Conservation (phyloP, 2,888 invertebrate species). For the Priocnemis perturbator region DNA sequence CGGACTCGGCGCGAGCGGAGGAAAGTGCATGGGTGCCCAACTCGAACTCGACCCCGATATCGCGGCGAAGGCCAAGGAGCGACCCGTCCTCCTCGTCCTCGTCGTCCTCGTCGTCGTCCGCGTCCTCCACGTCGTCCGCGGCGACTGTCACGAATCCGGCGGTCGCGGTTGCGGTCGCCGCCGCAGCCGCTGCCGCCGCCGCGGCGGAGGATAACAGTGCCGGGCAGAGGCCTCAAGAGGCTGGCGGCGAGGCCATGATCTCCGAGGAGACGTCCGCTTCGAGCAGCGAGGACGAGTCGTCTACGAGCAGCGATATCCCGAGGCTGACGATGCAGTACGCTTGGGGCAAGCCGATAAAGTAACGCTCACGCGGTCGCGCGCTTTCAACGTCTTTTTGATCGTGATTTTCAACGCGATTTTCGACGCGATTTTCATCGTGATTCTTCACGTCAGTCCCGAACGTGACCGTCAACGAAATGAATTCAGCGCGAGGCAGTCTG, state of each 20-base stretch:
- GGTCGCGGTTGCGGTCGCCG: conserved; percentile 71
- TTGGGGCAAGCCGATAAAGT: conserved; percentile 56
- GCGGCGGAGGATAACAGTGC: conserved; percentile 65
- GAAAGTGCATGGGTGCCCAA: conserved; percentile 62
- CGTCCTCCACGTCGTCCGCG: conserved; percentile 37
- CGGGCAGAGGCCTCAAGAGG: conserved; percentile 79
- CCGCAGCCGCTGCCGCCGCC: conserved; percentile 72
- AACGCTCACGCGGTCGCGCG: conserved; percentile 34
- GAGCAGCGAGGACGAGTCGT: conserved; percentile 72
- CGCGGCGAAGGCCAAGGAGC: conserved; percentile 64
- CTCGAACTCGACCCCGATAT: conserved; percentile 66
- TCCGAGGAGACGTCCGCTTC: conserved; percentile 76
- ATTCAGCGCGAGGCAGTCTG: conserved; percentile 7
- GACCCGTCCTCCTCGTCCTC: conserved; percentile 59
- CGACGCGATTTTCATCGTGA: too few relatives aligned
- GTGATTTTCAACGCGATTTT: too few relatives aligned
- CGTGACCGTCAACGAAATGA: not conserved
- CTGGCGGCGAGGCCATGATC: conserved; percentile 83
- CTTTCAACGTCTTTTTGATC: too few relatives aligned
- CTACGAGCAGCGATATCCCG: conserved; percentile 70
- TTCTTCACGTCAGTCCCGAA: too few relatives aligned
- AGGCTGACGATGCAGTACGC: conserved; percentile 60
- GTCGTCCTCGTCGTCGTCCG: conserved; percentile 41
- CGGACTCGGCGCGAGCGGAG: conserved; percentile 51
- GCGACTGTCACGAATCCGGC: conserved; percentile 43